phyloP scores from a whole-genome alignment of 2,113 vertebrate species.

The Spheniscus mendiculus region DNA sequence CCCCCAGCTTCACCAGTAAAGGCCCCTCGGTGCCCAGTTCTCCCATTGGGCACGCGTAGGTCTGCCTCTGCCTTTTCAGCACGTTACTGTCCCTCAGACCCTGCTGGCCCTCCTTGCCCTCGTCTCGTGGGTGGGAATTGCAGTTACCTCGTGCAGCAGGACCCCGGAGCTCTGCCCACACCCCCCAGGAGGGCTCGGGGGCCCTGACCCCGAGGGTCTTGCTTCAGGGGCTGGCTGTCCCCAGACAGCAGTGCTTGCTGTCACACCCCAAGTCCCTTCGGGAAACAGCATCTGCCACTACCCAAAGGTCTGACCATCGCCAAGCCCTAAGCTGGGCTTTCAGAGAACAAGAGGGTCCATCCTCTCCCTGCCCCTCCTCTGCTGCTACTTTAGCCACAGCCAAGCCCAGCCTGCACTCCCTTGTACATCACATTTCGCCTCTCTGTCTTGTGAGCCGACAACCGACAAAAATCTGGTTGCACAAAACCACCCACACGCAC shows the following conservation, averaged over 20 bases:
- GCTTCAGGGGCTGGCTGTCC: neutral
- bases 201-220: neutral
- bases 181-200: no score
- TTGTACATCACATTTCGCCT: fast-evolving
- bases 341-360: neutral
- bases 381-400: neutral
- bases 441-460: neutral
- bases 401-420: neutral
- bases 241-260: neutral
- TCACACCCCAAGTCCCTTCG: neutral
- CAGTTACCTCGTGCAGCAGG: fast-evolving
- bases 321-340: no score
- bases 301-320: neutral
- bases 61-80: neutral
- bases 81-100: neutral
- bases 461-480: neutral
- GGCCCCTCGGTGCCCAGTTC: neutral
- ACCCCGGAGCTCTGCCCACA: neutral
- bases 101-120: neutral
- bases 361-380: neutral
- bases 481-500: neutral
- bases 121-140: fast-evolving
- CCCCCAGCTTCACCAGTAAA: neutral
- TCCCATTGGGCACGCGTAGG: fast-evolving
- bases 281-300: neutral